phyloP scores from a whole-genome alignment of 2,113 vertebrate species.

The Diglossa brunneiventris region DNA sequence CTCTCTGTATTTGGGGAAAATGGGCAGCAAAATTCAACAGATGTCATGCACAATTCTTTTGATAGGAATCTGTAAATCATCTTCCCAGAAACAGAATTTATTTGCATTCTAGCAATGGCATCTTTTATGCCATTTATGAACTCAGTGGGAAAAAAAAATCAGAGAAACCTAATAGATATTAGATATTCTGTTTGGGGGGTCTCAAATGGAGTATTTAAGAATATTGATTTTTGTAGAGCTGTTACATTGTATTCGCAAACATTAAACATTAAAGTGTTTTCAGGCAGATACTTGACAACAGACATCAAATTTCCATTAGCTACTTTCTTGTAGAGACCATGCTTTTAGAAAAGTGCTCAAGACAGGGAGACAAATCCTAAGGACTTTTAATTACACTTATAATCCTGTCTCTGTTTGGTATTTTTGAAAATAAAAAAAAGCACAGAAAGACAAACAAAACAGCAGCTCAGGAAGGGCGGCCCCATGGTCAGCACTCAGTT shows the following conservation, averaged over 20 bases:
- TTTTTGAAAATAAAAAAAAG: neutral
- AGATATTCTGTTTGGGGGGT: neutral
- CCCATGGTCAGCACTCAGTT: neutral
- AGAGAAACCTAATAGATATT: neutral
- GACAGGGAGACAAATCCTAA: neutral
- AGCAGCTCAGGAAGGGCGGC: neutral
- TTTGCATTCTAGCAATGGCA: neutral
- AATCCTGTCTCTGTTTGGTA: neutral
- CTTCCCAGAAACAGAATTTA: neutral
- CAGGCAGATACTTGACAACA: neutral
- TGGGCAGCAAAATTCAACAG: neutral
- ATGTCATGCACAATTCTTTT: neutral
- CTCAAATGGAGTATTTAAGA: neutral
- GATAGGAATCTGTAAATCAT: neutral
- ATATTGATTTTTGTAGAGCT: neutral
- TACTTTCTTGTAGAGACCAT: neutral
- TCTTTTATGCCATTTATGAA: neutral
- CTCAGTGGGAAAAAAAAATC: neutral
- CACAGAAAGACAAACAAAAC: neutral
- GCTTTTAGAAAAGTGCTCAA: neutral
- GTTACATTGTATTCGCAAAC: fast-evolving
- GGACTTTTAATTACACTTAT: neutral
- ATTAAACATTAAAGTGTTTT: neutral
- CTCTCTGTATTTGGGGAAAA: neutral
- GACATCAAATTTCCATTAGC: neutral